Conservation (phyloP, 1,140 invertebrate genomes). For the Drosophila novamexicana region DNA sequence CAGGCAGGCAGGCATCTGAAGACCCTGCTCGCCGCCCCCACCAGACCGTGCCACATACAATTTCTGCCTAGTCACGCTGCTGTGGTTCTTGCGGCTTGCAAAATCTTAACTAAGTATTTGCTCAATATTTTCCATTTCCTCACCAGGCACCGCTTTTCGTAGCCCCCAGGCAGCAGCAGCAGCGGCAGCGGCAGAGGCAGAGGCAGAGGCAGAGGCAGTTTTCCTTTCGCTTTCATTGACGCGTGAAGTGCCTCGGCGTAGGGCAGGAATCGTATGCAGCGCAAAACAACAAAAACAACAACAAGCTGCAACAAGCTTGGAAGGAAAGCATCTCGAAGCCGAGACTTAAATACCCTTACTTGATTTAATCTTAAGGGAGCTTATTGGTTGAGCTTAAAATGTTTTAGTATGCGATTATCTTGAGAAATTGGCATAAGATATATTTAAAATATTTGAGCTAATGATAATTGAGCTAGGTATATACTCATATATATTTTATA, state of each 20-base stretch:
- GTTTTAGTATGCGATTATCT: no score
- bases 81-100: conserved; percentile 71
- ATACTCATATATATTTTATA: no score
- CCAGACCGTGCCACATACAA: not conserved
- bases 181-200: not conserved
- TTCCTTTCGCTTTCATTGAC: conserved; percentile 84
- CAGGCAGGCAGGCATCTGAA: not conserved
- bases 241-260: conserved; percentile 74
- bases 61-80: conserved; percentile 62
- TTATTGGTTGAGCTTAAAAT: no score
- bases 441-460: no score
- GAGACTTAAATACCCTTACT: not conserved
- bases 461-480: no score
- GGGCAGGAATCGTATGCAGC: conserved; percentile 62
- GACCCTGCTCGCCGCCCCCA: no score
- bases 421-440: no score
- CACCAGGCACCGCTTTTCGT: conserved; percentile 57
- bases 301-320: not conserved
- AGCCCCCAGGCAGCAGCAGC: conserved; percentile 26
- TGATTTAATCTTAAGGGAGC: not conserved
- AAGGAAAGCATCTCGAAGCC: not conserved
- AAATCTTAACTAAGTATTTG: conserved; percentile 66
- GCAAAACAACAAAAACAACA: conserved; percentile 24
- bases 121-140: conserved; percentile 82
- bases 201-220: conserved; percentile 42